Conservation (phyloP, 2,888 invertebrate genomes). For the Pristionchus exspectatus region DNA sequence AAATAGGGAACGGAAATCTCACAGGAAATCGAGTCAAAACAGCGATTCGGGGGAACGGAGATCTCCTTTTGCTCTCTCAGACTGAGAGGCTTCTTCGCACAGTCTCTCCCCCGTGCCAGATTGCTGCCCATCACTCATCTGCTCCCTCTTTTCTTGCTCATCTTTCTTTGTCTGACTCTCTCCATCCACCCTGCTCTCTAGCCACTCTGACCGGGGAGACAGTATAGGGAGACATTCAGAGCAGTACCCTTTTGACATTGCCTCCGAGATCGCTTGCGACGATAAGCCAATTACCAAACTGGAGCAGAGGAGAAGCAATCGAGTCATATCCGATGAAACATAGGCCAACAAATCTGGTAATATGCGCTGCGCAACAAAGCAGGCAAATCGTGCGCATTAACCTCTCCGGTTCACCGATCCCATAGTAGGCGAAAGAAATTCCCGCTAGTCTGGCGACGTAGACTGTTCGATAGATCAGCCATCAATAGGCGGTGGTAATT, state of each 20-base stretch:
- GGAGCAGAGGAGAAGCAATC: not conserved
- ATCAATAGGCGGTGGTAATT: conserved; percentile 5
- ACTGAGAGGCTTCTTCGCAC: not conserved
- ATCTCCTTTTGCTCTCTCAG: too few relatives aligned
- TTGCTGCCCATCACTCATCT: conserved; percentile 31
- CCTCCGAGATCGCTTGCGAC: conserved; percentile 8
- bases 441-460: not conserved
- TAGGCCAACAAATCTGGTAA: not conserved
- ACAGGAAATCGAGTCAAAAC: not conserved
- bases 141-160: conserved; percentile 5
- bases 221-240: not conserved
- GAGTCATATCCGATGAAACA: not conserved
- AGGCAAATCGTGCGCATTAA: not conserved
- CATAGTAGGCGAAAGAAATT: not conserved
- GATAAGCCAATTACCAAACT: conserved; percentile 44
- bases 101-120: conserved; percentile 14
- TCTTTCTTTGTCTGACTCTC: not conserved
- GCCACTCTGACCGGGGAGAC: not conserved
- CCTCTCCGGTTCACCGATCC: not conserved
- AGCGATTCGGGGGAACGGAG: too few relatives aligned
- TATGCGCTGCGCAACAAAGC: not conserved
- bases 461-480: not conserved
- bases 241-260: not conserved
- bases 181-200: not conserved
- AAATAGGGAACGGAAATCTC: not conserved